Conservation (phyloP, 2,797 vertebrate genomes). For the Distichodus sexfasciatus region DNA sequence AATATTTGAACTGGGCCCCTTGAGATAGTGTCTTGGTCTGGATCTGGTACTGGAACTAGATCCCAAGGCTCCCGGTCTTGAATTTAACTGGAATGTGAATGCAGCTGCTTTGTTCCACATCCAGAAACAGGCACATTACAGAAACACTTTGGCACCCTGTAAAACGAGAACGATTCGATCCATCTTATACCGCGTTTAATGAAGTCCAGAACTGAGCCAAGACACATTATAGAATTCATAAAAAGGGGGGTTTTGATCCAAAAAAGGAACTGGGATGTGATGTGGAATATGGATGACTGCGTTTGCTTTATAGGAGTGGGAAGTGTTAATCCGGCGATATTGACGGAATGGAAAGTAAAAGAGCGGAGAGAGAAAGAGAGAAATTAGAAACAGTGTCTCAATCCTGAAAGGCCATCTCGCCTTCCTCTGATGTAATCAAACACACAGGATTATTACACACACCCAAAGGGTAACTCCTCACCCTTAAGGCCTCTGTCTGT, state of each 20-base stretch:
- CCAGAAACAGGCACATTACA: no score
- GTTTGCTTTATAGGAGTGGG: not conserved
- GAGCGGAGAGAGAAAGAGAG: constrained; percentile 1
- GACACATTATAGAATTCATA: not conserved
- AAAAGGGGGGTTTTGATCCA: not conserved
- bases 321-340: not conserved
- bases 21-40: no score
- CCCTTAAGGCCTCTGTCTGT: not conserved
- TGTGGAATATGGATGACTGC: constrained; percentile 19
- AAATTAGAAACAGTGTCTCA: constrained; percentile 22
- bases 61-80: no score
- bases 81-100: no score
- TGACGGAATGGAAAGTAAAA: constrained; percentile 14
- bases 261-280: no score
- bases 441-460: constrained; percentile 5
- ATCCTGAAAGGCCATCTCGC: constrained; percentile 5
- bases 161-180: no score
- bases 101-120: no score
- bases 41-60: no score
- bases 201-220: not conserved
- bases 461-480: constrained; percentile 11
- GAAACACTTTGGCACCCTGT: no score
- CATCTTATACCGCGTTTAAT: not conserved
- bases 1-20: no score
- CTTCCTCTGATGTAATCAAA: constrained; percentile 27